Base-by-base conservation (phyloP, 2,797 vertebrate species). In the Falco biarmicus region DNA sequence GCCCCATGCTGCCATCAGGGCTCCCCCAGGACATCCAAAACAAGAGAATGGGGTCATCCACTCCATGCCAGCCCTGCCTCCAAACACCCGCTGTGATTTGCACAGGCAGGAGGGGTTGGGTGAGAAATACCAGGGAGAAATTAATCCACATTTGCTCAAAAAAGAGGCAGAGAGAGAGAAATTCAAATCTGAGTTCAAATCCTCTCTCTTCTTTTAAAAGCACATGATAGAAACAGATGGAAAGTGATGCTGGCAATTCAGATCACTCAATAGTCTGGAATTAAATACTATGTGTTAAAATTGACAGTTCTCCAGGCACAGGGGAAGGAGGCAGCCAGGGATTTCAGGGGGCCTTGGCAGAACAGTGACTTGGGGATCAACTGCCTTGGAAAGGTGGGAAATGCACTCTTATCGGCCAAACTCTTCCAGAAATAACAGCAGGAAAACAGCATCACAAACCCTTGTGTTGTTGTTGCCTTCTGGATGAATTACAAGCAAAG, bases 211-310 rank as follows among this genome's bases (percentile, higher is more conserved):
- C 91, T 96, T 83, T 79, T 31, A 68, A 70, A 82, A 95, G 53
- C 81, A 84, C 51, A 75, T 43, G 95, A 86, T 75, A 28, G 66
- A 71, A 91, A 57, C 89, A 78, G 95, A 84, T 82, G 87, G 87
- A 50, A 87, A 71, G 71, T 3, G 75, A 64, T 63, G 78, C 91
- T 92, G 97, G 95, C 87, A 92, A 66, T 93, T 92, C 78, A 47
- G 93, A 84, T 65, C 24, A 3, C 95, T 96, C 84, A 48, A 6
- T 11, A 71, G 74, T 37, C 92, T 80, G 81, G 84, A 91, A 74
- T 93, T 79, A 87, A 95, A 93, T 45, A 91, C 56, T 70, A 54
- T 69, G 76, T 83, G 59, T 95, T 94, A 77, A 81, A 81, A 89
- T 6, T 78, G 96, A 60, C 84, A 73, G 79, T 22, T 69, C 77